Percentiles rank a stretch among this genome's conserved stretches.
Evolutionary conservation across 2,888 invertebrate genomes (phyloP).

Genomic region (Troides helena): DNA sequence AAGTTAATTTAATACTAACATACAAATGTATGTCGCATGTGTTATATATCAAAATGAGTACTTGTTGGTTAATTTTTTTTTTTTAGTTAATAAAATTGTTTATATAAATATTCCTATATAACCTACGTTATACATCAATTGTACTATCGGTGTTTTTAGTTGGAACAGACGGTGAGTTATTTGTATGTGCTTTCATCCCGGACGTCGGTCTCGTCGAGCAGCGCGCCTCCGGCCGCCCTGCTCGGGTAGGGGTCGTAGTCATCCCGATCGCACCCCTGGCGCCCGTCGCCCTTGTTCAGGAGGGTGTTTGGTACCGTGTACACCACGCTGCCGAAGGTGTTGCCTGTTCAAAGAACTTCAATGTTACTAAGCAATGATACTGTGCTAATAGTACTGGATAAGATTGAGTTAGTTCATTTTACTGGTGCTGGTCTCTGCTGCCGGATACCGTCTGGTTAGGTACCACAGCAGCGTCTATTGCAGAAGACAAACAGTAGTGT

Average conservation of each 20-base stretch:
- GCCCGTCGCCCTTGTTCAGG: slow-evolving; percentile 28
- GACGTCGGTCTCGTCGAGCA: background rate
- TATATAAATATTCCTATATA: background rate
- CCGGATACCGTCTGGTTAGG: no score
- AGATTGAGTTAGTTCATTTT: no score
- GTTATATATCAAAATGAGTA: no score
- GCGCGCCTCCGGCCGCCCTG: slow-evolving; percentile 29
- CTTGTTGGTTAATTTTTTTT: background rate
- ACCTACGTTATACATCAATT: background rate
- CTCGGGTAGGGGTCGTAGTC: slow-evolving; percentile 31
- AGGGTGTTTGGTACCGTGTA: slow-evolving; percentile 47
- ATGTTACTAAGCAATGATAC: background rate
- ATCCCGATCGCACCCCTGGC: background rate
- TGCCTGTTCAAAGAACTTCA: slow-evolving; percentile 2
- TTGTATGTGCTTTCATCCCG: background rate
- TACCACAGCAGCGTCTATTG: no score
- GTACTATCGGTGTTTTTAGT: background rate
- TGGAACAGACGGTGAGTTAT: background rate
- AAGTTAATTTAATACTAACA: no score
- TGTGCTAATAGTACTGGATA: background rate
- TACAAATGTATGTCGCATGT: no score
- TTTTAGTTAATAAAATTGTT: background rate
- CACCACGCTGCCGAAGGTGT: slow-evolving; percentile 42
- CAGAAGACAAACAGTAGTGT: no score
- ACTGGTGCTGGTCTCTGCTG: no score